These are phyloP conservation scores for Melieria omissa DNA, from an alignment of 2,888 invertebrate genomes.

Conservation along the genomic window DNA sequence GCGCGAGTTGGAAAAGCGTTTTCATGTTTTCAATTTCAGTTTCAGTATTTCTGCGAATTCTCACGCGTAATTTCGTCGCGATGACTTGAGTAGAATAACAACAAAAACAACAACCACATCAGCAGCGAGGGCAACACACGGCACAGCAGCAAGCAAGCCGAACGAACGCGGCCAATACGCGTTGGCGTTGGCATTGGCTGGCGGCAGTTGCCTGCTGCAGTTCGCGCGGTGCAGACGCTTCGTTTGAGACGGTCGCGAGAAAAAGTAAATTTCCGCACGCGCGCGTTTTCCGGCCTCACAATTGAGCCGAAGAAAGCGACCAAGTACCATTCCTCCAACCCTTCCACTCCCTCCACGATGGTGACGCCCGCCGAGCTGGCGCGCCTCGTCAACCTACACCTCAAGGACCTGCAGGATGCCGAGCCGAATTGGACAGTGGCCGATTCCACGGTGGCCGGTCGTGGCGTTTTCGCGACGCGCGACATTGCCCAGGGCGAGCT, in stretches of 20 bases:
- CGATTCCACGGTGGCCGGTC: conserved; percentile 74
- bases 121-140: background rate
- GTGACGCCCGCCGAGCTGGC: conserved; percentile 60
- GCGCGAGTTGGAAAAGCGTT: background rate
- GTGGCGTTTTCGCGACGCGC: conserved; percentile 77
- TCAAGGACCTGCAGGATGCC: conserved; percentile 58
- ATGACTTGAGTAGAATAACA: background rate
- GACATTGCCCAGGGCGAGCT: conserved; percentile 76
- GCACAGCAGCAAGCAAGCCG: too few species aligned
- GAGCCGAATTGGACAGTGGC: conserved; percentile 71
- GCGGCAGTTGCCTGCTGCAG: conserved; percentile 44
- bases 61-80: conserved; percentile 42
- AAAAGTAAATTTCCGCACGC: conserved; percentile 17
- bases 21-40: conserved; percentile 16
- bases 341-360: conserved; percentile 44
- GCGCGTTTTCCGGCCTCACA: too few species aligned
- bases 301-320: too few species aligned
- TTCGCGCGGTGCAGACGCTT: conserved; percentile 39
- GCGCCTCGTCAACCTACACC: conserved; percentile 59
- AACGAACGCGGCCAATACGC: background rate
- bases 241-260: background rate
- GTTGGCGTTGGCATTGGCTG: background rate
- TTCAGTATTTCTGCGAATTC: conserved; percentile 33
- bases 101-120: background rate
- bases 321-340: too few species aligned